A percentile compares a stretch with the other conserved stretches of the same genome.
These are phyloP conservation scores for Rhodeus uyekii DNA, from an alignment of 2,797 vertebrate genomes.

Conservation along the genomic window DNA sequence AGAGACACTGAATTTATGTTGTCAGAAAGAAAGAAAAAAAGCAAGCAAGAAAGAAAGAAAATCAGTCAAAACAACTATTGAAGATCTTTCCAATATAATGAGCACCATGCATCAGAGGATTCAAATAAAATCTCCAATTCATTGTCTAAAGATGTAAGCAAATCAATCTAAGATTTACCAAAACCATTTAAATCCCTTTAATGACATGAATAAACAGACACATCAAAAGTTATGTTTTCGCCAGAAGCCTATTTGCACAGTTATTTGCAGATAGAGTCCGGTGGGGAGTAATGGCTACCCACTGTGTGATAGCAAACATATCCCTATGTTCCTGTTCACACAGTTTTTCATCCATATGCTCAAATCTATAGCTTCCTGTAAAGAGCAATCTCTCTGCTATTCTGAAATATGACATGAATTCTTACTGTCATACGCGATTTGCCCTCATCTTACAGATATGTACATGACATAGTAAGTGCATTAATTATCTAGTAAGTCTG, in stretches of 20 bases:
- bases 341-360: slow-evolving; percentile 30
- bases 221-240: slow-evolving; percentile 11
- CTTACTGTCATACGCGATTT: slow-evolving; percentile 17
- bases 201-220: slow-evolving; percentile 13
- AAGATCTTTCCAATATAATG: neutral
- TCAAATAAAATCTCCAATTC: neutral
- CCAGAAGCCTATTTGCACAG: slow-evolving; percentile 15
- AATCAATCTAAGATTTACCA: slow-evolving; percentile 29
- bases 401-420: slow-evolving; percentile 15
- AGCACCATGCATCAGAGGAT: neutral
- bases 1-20: too few relatives aligned
- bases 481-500: slow-evolving; percentile 34
- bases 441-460: neutral
- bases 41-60: neutral
- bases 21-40: neutral
- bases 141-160: neutral
- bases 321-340: slow-evolving; percentile 20
- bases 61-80: neutral
- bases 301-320: slow-evolving; percentile 27
- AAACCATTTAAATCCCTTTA: neutral
- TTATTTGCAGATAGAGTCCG: slow-evolving; percentile 10
- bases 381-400: slow-evolving; percentile 9
- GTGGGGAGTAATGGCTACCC: slow-evolving; percentile 16
- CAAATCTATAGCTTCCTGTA: slow-evolving; percentile 44
- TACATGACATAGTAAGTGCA: slow-evolving; percentile 10